phyloP scores from a whole-genome alignment of 35 echinoderm and acorn worm species.

The Holothuria glaberrima region DNA sequence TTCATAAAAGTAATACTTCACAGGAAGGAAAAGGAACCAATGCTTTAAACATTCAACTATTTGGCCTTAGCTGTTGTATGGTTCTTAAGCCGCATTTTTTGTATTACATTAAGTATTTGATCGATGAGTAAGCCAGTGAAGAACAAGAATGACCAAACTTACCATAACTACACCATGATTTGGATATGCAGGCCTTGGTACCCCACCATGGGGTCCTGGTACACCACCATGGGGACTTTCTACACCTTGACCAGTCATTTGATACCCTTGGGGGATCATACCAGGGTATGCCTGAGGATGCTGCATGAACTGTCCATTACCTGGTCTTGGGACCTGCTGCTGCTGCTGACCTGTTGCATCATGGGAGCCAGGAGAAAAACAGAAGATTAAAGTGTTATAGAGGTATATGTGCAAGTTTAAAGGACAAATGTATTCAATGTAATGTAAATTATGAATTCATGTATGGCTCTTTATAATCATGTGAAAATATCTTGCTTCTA shows the following conservation, averaged over 20 bases:
- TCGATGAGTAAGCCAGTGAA: no score
- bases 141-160: background rate
- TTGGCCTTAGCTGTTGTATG: no score
- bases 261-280: slow-evolving; percentile 6
- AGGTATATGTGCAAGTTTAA: background rate
- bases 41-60: no score
- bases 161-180: background rate
- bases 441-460: background rate
- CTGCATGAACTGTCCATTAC: slow-evolving; percentile 19
- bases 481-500: no score
- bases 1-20: no score
- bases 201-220: background rate
- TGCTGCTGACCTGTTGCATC: slow-evolving; percentile 6
- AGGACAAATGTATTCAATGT: no score
- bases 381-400: background rate
- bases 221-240: background rate
- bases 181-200: background rate
- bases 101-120: no score
- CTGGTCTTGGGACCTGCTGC: background rate
- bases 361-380: background rate
- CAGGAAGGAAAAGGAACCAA: no score
- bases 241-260: slow-evolving; percentile 8
- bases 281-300: slow-evolving; percentile 8
- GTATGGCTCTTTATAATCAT: no score
- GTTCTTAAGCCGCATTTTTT: no score